Evolutionary conservation across 2,888 invertebrate species (phyloP).

Genomic region (Nomada flava): DNA sequence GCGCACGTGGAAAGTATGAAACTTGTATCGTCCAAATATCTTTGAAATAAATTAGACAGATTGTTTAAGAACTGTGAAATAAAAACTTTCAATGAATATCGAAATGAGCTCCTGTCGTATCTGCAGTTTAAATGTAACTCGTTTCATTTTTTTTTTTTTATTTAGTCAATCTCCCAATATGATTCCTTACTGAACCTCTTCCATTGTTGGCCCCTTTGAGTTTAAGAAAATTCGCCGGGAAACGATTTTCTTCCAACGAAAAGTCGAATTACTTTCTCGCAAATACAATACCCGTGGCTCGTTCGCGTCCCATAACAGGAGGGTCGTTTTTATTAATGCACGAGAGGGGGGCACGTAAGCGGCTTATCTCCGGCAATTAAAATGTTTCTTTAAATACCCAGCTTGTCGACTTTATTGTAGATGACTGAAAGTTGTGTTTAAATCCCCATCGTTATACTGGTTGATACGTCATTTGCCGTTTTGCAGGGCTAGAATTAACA

Average conservation of each 20-base stretch:
- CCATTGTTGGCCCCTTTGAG: conserved; percentile 18
- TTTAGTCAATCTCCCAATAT: not conserved
- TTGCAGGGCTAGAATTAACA: not conserved
- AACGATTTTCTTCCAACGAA: conserved; percentile 36
- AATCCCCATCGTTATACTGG: conserved; percentile 62
- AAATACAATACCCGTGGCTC: conserved; percentile 55
- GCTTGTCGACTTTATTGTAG: conserved; percentile 64
- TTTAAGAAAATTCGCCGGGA: conserved; percentile 22
- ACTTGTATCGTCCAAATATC: too few relatives aligned
- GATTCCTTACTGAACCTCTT: not conserved
- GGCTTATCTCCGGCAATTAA: conserved; percentile 82
- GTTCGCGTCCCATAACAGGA: conserved; percentile 57
- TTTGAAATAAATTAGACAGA: too few relatives aligned
- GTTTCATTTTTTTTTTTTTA: not conserved
- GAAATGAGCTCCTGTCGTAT: not conserved
- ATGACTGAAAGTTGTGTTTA: conserved; percentile 54
- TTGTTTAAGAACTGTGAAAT: not conserved
- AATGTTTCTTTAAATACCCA: conserved; percentile 82
- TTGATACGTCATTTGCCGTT: conserved; percentile 1
- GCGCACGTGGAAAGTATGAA: too few relatives aligned
- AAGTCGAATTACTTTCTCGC: conserved; percentile 69
- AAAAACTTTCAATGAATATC: not conserved
- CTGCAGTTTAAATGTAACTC: conserved; percentile 4
- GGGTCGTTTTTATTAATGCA: conserved; percentile 78
- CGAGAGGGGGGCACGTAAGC: conserved; percentile 77